Conservation (phyloP, 1,140 invertebrate genomes). For the Planococcus citri region DNA sequence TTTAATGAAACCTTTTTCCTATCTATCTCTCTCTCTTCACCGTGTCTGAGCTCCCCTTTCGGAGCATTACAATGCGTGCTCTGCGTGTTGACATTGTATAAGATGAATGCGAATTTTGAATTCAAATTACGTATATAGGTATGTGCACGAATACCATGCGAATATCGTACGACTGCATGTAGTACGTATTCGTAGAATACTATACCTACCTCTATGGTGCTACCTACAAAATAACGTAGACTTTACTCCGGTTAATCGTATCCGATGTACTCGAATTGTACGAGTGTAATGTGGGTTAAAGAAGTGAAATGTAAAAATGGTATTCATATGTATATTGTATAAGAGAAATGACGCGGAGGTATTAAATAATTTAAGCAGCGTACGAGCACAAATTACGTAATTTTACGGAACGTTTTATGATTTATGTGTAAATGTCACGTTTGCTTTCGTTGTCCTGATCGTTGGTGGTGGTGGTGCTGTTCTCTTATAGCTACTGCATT, state of each 20-base stretch:
- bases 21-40: too few species aligned
- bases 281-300: neutral
- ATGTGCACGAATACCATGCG: too few species aligned
- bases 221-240: too few species aligned
- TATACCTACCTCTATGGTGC: too few species aligned
- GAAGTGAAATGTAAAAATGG: neutral
- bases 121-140: neutral
- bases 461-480: too few species aligned
- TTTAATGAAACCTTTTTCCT: neutral
- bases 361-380: constrained; percentile 8
- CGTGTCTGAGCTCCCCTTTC: too few species aligned
- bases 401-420: constrained; percentile 7
- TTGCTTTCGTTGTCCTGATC: neutral
- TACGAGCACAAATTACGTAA: neutral
- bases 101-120: neutral
- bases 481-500: too few species aligned
- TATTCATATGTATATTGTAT: constrained; percentile 2
- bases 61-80: too few species aligned
- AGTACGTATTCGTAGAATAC: too few species aligned
- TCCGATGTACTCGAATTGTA: too few species aligned
- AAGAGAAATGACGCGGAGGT: constrained; percentile 5
- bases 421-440: constrained; percentile 7
- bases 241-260: too few species aligned
- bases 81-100: neutral
- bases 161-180: too few species aligned